Base-by-base conservation (phyloP, 2,797 vertebrate genomes). In the Pelobates cultripes region DNA sequence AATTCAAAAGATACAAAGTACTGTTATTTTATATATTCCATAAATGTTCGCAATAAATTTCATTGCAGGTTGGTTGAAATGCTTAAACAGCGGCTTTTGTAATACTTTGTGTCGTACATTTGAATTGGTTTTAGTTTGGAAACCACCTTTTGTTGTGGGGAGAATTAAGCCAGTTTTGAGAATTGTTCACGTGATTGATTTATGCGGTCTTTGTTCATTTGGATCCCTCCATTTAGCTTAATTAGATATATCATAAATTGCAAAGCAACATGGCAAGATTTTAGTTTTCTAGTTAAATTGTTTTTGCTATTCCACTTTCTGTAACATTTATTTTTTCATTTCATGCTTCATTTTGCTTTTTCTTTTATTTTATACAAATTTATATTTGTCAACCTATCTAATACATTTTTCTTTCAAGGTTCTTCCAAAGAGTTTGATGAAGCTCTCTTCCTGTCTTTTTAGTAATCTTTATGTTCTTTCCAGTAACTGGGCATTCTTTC, bases 391-490 rank as follows among this genome's bases (percentile, higher is more conserved):
- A 93, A 93, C 92, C 91, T 90, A 91, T 93, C 92, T 94, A 93
- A 92, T 88, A 87, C 91, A 44, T 94, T 94, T 95, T 94, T 94
- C 93, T 94, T 94, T 93, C 84, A 94, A 94, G 93, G 94, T 94
- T 94, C 91, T 94, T 87, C 91, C 92, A 93, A 92, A 93, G 94
- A 93, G 91, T 92, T 93, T 93, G 93, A 91, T 70, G 89, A 93
- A 88, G 90, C 90, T 91, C 86, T 92, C 91, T 95, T 92, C 91
- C 92, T 92, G 89, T 94, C 90, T 94, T 28, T 28, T 88, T 91
- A 91, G 94, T 93, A 94, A 93, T 93, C 91, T 93, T 92, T 57
- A 88, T 91, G 90, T 93, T 92, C 92, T 93, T 92, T 91, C 90
- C 92, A 94, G 94, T 92, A 93, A 90, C 89, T 92, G 92, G 89